Percentiles rank a stretch among this genome's conserved stretches.
Conservation (phyloP, 2,888 invertebrate genomes). For the Ormyrus rosae region DNA sequence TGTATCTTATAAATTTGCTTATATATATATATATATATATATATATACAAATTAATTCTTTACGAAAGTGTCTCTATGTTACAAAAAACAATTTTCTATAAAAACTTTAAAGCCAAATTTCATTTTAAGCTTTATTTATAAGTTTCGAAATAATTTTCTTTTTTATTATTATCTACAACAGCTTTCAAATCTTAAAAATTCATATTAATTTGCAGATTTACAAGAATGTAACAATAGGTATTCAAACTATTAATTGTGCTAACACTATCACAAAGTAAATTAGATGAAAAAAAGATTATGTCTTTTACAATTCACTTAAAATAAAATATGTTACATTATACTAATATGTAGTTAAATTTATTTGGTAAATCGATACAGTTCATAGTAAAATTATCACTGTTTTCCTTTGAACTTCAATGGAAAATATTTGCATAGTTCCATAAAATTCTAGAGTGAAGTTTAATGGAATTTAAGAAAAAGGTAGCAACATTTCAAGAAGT, state of each 20-base stretch:
- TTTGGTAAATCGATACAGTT: neutral
- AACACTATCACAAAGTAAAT: conserved; percentile 14
- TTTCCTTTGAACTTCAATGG: neutral
- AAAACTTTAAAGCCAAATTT: no score
- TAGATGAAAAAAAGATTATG: neutral
- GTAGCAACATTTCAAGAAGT: conserved; percentile 7
- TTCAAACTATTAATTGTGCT: conserved; percentile 7
- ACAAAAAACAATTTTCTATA: no score
- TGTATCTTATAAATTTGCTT: no score
- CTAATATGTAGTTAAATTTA: neutral
- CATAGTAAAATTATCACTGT: conserved; percentile 5
- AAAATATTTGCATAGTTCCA: conserved; percentile 10
- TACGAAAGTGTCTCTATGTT: no score
- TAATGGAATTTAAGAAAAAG: conserved; percentile 9
- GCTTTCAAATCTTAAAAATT: no score
- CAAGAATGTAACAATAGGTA: no score
- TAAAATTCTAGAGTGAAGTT: conserved; percentile 17
- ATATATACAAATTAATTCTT: no score
- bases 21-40: no score
- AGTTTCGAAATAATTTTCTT: no score
- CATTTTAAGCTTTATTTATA: no score
- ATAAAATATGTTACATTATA: conserved; percentile 8
- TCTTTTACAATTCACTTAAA: neutral
- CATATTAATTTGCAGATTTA: no score
- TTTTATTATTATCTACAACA: no score